Base-by-base conservation (phyloP, 2,113 vertebrate genomes). In the Emydura subglobosa region DNA sequence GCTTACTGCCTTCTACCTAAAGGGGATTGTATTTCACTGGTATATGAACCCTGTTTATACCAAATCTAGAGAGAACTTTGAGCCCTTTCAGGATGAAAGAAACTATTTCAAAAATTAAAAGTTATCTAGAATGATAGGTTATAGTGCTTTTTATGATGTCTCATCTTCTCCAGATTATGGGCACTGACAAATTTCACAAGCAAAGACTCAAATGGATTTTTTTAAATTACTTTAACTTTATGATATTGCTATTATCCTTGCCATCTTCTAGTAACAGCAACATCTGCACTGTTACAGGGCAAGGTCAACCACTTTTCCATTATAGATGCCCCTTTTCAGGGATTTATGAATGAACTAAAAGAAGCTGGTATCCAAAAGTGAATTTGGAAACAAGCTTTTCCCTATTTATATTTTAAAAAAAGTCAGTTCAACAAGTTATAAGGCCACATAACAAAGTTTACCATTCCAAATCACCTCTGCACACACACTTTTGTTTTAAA, bases 401-500 rank as follows among this genome's bases (percentile, higher is more conserved):
- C n/a, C 31, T 68, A 17, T 61, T 91, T 27, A 50, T 86, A 68
- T 92, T 92, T 88, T 87, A 51, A 51, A 51, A 51, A 51, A 87
- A 91, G 22, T 16, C 72, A 44, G 50, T 42, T 80, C 54, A 87
- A 59, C 4, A 87, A 84, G 13, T 19, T 90, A 68, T 55, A 90
- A 11, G 25, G 74, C 29, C 14, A 79, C 42, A 44, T 22, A 76
- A 2, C 50, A 25, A 29, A 19, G 7, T 68, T 68, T 68, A 68
- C 16, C 4, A n/a, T 9, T 65, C 19, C 22, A 84, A 79, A 1
- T n/a, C 2, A 53, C 49, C 6, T 31, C 85, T 54, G 86, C 91
- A 61, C 49, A 51, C 51, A 82, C 4, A 89, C 53, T 87, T 92
- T 76, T 92, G 78, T 95, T 88, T 95, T 92, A 55, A 76, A 89